Base-by-base conservation (phyloP, 2,113 vertebrate genomes). In the Numida meleagris region DNA sequence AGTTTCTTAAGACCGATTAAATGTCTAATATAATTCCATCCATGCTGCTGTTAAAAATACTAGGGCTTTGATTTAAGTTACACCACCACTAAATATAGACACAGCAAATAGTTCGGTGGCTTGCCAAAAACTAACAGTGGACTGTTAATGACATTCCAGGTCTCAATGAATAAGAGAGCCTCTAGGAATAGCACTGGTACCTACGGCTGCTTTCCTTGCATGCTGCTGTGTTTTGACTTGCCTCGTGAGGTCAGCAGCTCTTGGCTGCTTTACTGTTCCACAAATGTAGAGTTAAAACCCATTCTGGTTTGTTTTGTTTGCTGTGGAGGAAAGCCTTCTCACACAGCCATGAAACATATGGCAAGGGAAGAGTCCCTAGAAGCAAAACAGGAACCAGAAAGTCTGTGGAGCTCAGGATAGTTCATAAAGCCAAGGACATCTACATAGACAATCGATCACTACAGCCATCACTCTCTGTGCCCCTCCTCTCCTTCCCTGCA, bases 51-150 rank as follows among this genome's bases (percentile, higher is more conserved):
- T 82, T 82, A 85, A 89, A 85, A 89, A 73, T 2, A 8, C 67
- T 82, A 75, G 33, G 38, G 19, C 51, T 93, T 82, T 91, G 85
- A 75, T 85, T 85, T 85, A 38, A 91, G 58, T 93, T 82, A 65
- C 75, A 82, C 21, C 31, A 75, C 42, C 29, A 65, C 75, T 85
- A 96, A 93, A 79, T 61, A 94, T 46, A 85, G 85, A 89, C 8
- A 6, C 14, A 85, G 62, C 16, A 67, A 62, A 34, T 38, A 91
- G 59, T 23, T 74, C 68, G 53, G 45, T 8, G 0, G 40, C 73
- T 91, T 1, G 0, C 27, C 70, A 76, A 82, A 94, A 88, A 34
- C 25, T 65, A 76, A 75, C 67, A 46, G 79, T 23, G 71, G 51
- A 42, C 43, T 51, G 31, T 85, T 93, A 79, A 48, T 88, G 90